phyloP scores from a whole-genome alignment of 2,113 vertebrate genomes.

The Zeus faber region DNA sequence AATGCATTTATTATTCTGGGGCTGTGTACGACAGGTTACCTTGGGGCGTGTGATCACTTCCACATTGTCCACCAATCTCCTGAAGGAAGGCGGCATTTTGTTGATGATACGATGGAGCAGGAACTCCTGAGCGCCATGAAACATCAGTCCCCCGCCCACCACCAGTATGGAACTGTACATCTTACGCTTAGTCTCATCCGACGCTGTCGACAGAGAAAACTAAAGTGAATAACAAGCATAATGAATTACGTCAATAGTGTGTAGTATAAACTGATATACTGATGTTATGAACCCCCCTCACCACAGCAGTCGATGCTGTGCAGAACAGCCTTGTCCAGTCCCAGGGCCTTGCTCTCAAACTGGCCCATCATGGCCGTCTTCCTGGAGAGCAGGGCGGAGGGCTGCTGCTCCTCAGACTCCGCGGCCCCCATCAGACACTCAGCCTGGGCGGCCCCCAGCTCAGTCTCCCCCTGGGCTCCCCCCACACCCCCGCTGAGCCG shows the following conservation, averaged over 20 bases:
- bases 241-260: too few relatives aligned
- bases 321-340: conserved; percentile 95
- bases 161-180: conserved; percentile 98
- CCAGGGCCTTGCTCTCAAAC: conserved; percentile 96
- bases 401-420: conserved; percentile 84
- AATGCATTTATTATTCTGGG: too few relatives aligned
- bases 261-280: too few relatives aligned
- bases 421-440: conserved; percentile 83
- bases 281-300: too few relatives aligned
- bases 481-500: conserved; percentile 69
- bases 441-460: conserved; percentile 80
- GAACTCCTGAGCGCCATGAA: conserved; percentile 93
- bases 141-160: conserved; percentile 94
- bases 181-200: conserved; percentile 97
- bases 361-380: conserved; percentile 88
- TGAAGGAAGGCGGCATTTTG: conserved; percentile 98
- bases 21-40: conserved; percentile 63
- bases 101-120: conserved; percentile 96
- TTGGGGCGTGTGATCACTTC: conserved; percentile 97
- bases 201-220: conserved; percentile 77
- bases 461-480: conserved; percentile 83
- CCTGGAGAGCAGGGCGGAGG: conserved; percentile 85
- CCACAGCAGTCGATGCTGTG: conserved; percentile 98
- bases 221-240: background rate
- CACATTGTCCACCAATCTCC: conserved; percentile 93